Base-by-base conservation (phyloP, 2,888 invertebrate genomes). In the Mamestra brassicae region DNA sequence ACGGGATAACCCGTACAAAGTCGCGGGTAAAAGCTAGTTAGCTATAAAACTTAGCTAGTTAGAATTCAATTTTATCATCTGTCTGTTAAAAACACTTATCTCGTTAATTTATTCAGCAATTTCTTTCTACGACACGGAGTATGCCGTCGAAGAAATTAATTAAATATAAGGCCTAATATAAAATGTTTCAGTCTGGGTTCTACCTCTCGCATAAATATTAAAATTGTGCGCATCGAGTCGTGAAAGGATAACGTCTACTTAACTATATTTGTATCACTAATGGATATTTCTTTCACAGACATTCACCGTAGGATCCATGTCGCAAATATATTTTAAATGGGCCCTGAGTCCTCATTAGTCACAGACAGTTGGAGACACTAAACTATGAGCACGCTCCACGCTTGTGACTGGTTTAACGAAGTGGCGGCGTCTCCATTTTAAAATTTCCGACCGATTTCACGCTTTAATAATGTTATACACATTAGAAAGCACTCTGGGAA, bases 371-470 rank as follows among this genome's bases (percentile, higher is more conserved):
- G 83, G 81, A 88, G 75, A 84, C 81, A 78, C 67, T 76, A 63
- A 78, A 80, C 85, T 83, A 84, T 85, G 80, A 82, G 76, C 83
- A 80, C 82, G 80, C 85, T 87, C 80, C 78, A 78, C 75, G 82
- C 78, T 83, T 87, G 79, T 85, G 78, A 81, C 83, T 87, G 71
- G 74, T 79, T 78, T 87, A 88, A 89, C 84, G 83, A 89, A 89
- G 83, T 71, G 82, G 77, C 71, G 60, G 50, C n/a, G 63, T 78
- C 80, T 68, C 69, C 74, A 70, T 79, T 89, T 83, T 80, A 74
- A 86, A 84, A 84, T 84, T 85, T 85, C 78, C 85, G 71, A 47
- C 81, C 81, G 77, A 85, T 80, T 89, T 78, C 80, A 82, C 80
- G 75, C 45, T 83, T 52, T 84, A 78, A 75, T 76, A 74, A 76